phyloP scores from a whole-genome alignment of 2,797 vertebrate species.

The Scomberomorus guttatus region DNA sequence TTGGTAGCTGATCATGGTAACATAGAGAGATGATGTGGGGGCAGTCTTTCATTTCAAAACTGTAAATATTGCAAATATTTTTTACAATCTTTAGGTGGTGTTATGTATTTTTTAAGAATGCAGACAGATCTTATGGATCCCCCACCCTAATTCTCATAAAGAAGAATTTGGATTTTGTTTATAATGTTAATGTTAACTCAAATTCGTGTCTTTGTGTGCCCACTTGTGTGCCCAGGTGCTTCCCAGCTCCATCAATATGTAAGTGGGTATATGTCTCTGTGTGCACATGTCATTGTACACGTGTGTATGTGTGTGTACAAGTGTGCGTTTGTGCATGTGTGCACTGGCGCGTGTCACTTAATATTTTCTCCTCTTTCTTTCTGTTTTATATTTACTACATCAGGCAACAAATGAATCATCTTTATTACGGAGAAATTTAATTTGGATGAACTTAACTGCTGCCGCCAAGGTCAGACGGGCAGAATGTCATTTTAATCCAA shows the following conservation, averaged over 20 bases:
- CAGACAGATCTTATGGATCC: constrained; percentile 12
- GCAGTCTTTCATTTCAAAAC: background rate
- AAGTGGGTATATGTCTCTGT: constrained; percentile 18
- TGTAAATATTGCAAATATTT: background rate
- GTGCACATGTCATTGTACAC: constrained; percentile 27
- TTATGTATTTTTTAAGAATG: constrained; percentile 15
- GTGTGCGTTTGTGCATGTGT: constrained; percentile 45
- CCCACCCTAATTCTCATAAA: constrained; percentile 1
- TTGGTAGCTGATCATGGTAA: constrained; percentile 15
- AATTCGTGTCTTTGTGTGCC: constrained; percentile 4
- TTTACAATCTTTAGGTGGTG: background rate
- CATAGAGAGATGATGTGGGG: background rate
- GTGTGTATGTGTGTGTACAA: constrained; percentile 26
- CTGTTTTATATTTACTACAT: constrained; percentile 87
- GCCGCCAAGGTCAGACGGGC: constrained; percentile 88
- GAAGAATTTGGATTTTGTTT: constrained; percentile 1
- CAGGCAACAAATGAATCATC: constrained; percentile 89
- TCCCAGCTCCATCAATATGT: constrained; percentile 17
- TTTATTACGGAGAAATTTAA: constrained; percentile 89
- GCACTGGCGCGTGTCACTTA: constrained; percentile 76
- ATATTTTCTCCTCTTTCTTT: constrained; percentile 81
- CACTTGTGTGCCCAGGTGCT: constrained; percentile 27
- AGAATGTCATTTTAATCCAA: constrained; percentile 91
- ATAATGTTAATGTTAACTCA: background rate
- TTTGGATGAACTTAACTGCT: constrained; percentile 89